These are phyloP conservation scores for Oopsacas minuta DNA, from an alignment of 37 sponge, comb jelly and placozoan species.

Conservation along the genomic window DNA sequence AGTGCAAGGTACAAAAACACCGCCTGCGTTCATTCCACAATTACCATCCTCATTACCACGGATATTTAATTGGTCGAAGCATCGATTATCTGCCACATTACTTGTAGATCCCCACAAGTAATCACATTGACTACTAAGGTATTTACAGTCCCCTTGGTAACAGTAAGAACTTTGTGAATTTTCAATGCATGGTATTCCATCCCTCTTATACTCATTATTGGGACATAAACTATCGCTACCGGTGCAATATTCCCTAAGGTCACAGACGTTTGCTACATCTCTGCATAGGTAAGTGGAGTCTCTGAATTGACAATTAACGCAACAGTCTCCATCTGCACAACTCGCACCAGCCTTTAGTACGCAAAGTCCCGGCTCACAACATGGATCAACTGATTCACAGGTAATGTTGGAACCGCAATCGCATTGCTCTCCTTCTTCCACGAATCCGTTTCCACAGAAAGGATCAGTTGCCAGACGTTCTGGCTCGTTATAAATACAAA, in stretches of 20 bases:
- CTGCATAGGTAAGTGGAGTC: background rate
- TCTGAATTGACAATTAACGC: background rate
- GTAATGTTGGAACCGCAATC: background rate
- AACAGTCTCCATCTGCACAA: background rate
- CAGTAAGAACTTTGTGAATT: background rate
- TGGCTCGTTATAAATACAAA: background rate
- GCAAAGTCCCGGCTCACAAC: conserved; percentile 3
- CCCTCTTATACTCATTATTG: background rate
- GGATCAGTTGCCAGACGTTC: background rate
- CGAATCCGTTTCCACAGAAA: background rate
- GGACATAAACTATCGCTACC: background rate
- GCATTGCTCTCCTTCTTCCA: conserved; percentile 2
- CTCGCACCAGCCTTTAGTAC: background rate
- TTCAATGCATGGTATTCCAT: background rate
- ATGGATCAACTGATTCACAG: background rate
- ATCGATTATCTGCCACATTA: background rate
- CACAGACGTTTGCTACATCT: background rate
- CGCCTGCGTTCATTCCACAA: background rate
- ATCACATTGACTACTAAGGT: background rate
- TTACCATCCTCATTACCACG: background rate
- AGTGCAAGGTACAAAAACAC: background rate
- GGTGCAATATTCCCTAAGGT: background rate
- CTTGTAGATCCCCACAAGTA: background rate
- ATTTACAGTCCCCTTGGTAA: background rate
- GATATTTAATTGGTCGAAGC: background rate